phyloP scores from a whole-genome alignment of 1,140 invertebrate genomes.

The Conus betulinus region DNA sequence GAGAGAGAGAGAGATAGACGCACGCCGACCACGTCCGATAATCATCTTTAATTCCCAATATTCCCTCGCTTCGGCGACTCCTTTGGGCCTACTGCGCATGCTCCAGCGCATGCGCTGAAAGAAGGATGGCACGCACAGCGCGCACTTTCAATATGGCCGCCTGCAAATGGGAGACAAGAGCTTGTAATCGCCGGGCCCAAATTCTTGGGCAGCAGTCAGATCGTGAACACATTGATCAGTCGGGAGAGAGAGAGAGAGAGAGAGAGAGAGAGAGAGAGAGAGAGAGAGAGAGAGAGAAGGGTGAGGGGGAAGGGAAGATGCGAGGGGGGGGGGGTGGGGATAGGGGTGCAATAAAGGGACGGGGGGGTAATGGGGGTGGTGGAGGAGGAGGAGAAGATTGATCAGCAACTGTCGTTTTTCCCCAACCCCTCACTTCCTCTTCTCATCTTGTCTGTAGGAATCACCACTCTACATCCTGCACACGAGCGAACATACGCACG shows the following conservation, averaged over 20 bases:
- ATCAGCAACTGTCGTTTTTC: too few species aligned
- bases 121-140: conserved; percentile 15
- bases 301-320: background rate
- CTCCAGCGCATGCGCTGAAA: conserved; percentile 29
- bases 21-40: background rate
- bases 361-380: background rate
- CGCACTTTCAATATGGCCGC: conserved; percentile 26
- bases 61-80: background rate
- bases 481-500: too few species aligned
- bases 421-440: background rate
- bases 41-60: conserved; percentile 32
- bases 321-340: too few species aligned
- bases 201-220: conserved; percentile 7
- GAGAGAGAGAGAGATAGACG: background rate
- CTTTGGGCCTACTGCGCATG: background rate
- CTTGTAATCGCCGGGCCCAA: conserved; percentile 8
- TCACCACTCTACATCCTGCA: too few species aligned
- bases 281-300: background rate
- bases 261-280: background rate
- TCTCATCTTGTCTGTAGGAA: too few species aligned
- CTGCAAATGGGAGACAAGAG: conserved; percentile 27
- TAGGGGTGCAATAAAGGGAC: background rate
- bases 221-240: background rate
- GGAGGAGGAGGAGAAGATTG: too few species aligned
- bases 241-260: background rate